A percentile compares a stretch with the other conserved stretches of the same genome.
Conservation (phyloP, 1,140 invertebrate species). For the Latrodectus geometricus region DNA sequence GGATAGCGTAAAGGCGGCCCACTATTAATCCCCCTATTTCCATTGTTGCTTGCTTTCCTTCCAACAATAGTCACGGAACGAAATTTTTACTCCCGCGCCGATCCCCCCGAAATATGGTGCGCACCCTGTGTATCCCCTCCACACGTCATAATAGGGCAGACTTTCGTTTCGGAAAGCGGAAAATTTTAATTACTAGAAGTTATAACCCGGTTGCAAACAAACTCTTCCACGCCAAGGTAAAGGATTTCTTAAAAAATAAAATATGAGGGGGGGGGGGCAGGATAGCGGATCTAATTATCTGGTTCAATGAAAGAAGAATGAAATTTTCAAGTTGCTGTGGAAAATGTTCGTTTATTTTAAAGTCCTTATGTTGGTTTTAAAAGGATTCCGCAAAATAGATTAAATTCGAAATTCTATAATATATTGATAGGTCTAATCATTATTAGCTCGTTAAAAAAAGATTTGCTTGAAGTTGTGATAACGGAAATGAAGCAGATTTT, state of each 20-base stretch:
- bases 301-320: not conserved
- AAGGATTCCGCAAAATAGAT: not conserved
- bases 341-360: not conserved
- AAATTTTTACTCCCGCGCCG: conserved; percentile 36
- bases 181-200: conserved; percentile 50
- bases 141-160: not conserved
- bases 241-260: conserved; percentile 15
- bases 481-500: too few species aligned
- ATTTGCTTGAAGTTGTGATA: not conserved
- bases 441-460: not conserved
- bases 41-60: conserved; percentile 34
- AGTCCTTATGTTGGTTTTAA: not conserved
- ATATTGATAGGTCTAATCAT: not conserved
- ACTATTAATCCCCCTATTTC: conserved; percentile 53
- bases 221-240: not conserved
- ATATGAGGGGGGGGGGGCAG: not conserved
- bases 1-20: conserved; percentile 5
- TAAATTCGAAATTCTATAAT: not conserved
- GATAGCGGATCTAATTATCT: not conserved
- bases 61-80: conserved; percentile 40
- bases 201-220: not conserved
- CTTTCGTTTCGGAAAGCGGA: not conserved
- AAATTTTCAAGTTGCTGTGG: not conserved
- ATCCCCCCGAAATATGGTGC: not conserved
- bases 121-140: not conserved